These are phyloP conservation scores for Dicrurus megarhynchus DNA, from an alignment of 2,113 vertebrate genomes.

Conservation along the genomic window DNA sequence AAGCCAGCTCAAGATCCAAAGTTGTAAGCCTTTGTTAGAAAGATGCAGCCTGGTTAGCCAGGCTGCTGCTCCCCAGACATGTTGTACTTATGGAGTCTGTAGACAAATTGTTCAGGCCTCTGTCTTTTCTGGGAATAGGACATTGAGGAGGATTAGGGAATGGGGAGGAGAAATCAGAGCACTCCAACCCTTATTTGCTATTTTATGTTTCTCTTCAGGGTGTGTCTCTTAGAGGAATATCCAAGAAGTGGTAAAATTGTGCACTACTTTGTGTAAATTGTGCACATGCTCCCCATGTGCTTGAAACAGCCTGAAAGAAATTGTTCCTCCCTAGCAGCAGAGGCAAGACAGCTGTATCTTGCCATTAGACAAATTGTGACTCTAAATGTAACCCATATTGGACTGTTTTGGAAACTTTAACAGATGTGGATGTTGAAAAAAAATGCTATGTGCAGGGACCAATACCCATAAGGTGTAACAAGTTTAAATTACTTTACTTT, in stretches of 20 bases:
- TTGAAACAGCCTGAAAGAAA: background rate
- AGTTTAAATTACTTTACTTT: background rate
- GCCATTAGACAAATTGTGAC: background rate
- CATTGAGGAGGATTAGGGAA: background rate
- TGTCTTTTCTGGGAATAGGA: background rate
- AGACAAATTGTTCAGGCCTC: background rate
- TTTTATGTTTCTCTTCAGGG: background rate
- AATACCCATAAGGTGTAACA: background rate
- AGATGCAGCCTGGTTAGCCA: background rate
- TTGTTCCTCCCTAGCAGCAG: background rate
- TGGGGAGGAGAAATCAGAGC: background rate
- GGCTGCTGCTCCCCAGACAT: background rate
- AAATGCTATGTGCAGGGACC: background rate
- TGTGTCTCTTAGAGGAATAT: background rate
- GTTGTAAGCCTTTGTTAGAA: accelerated
- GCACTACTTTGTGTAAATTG: background rate
- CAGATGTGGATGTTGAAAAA: background rate
- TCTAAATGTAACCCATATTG: background rate
- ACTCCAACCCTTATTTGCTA: background rate
- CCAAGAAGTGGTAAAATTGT: background rate
- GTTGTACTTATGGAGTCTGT: background rate
- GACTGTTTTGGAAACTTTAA: background rate
- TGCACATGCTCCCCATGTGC: background rate
- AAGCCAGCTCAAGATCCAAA: background rate
- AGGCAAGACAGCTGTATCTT: background rate